Base-by-base conservation (phyloP, 2,797 vertebrate genomes). In the Enteromius argenteus region DNA sequence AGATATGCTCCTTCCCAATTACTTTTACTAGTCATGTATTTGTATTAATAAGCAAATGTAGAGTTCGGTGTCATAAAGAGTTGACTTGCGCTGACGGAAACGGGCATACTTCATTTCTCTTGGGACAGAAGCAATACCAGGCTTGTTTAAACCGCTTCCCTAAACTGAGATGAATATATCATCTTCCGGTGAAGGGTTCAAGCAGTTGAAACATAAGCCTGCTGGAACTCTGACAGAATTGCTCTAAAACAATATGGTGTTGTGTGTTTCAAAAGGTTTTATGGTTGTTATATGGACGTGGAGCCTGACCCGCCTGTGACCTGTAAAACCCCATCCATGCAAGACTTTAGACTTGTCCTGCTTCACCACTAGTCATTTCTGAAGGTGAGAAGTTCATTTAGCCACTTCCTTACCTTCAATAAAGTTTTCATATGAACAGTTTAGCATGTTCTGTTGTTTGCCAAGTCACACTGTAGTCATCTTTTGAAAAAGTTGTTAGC, bases 161-260 rank as follows among this genome's bases (percentile, higher is more conserved):
- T 84, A 76, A 19, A 77, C 77, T 76, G 62, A 86, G n/a, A 49
- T 17, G 17, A 84, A 81, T 76, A 73, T 81, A 86, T 75, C 56
- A 72, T 67, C 39, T 71, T 71, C 13, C 80, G 44, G 75, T n/a
- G 49, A 86, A 80, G 8, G 2, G 39, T 73, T 69, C 49, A 76
- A 83, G 42, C 7, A 73, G 21, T 37, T 73, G 83, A 86, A 85
- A 86, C 49, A 80, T 0, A 13, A 87, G 76, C 44, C 56, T 85
- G 76, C 56, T 42, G 64, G 58, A 69, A 53, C 56, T 69, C 79
- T 49, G 27, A 81, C 21, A 53, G 64, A 76, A 74, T 15, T 39
- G 17, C 46, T 56, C 64, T 80, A 82, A 83, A 88, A 67, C 80
- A 83, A 86, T 53, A 86, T 86, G 72, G 49, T 78, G 39, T 73